These are phyloP conservation scores for Zaprionus obscuricornis DNA, from an alignment of 2,888 invertebrate genomes.

Conservation along the genomic window DNA sequence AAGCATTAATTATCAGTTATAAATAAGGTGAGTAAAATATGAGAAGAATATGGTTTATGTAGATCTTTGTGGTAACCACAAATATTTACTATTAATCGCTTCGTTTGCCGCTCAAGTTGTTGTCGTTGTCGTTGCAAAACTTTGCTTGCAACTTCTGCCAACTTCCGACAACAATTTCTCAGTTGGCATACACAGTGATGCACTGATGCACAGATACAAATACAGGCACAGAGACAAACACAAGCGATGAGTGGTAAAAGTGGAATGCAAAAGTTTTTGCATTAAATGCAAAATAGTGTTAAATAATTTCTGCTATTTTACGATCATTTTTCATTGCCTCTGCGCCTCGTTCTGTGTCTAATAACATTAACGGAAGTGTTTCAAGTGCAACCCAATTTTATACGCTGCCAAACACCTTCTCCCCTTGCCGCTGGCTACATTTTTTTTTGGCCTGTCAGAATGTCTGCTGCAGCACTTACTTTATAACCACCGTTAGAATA, in stretches of 20 bases:
- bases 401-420: background rate
- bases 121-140: conserved; percentile 45
- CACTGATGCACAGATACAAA: too few species aligned
- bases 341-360: conserved; percentile 31
- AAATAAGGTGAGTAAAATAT: background rate
- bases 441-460: conserved; percentile 13
- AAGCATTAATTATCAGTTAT: conserved; percentile 37
- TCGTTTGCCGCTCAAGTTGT: conserved; percentile 52
- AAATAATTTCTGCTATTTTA: conserved; percentile 71
- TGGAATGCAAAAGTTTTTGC: conserved; percentile 61
- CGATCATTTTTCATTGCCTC: conserved; percentile 56
- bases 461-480: conserved; percentile 48
- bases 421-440: background rate
- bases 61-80: conserved; percentile 36
- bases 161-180: conserved; percentile 67
- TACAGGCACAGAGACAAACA: too few species aligned
- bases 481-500: conserved; percentile 49
- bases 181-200: conserved; percentile 32
- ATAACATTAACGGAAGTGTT: conserved; percentile 57
- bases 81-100: conserved; percentile 60
- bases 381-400: background rate
- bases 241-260: conserved; percentile 12
- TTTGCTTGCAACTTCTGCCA: conserved; percentile 64
- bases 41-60: conserved; percentile 19
- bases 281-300: conserved; percentile 75